phyloP scores from a whole-genome alignment of 2,888 invertebrate species.

The Erebia aethiops region DNA sequence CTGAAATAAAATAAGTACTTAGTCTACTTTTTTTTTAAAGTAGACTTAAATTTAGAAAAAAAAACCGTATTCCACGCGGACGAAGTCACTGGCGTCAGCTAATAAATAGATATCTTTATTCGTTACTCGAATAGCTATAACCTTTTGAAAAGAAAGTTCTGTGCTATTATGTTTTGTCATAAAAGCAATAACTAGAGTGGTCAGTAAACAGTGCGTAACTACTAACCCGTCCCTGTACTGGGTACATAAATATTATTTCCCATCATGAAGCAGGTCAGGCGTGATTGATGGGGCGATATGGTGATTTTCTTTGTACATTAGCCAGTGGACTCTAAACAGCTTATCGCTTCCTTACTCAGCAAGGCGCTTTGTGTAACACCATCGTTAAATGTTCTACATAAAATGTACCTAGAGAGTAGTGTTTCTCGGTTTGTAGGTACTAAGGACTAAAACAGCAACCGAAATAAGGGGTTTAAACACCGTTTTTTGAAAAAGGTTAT shows the following conservation, averaged over 20 bases:
- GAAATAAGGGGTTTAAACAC: no score
- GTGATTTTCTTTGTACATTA: slow-evolving; percentile 56
- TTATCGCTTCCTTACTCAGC: slow-evolving; percentile 50
- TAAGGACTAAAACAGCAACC: no score
- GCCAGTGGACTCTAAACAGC: slow-evolving; percentile 58
- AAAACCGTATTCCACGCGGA: no score
- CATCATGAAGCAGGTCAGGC: slow-evolving; percentile 47
- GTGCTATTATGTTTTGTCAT: neutral
- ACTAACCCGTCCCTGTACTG: no score
- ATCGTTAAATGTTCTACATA: no score
- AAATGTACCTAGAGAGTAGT: no score
- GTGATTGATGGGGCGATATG: slow-evolving; percentile 60
- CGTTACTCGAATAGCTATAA: neutral
- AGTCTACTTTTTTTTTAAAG: no score
- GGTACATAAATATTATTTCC: slow-evolving; percentile 49
- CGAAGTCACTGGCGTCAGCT: no score
- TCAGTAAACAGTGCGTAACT: slow-evolving; percentile 29
- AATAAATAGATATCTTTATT: neutral
- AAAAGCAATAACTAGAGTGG: slow-evolving; percentile 31
- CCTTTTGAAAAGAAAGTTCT: neutral
- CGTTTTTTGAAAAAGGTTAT: no score
- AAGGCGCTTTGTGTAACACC: neutral
- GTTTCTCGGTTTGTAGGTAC: no score
- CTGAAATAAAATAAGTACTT: no score
- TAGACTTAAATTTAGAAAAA: no score